Conservation (phyloP, 2,797 vertebrate species). For the Microchirus variegatus region DNA sequence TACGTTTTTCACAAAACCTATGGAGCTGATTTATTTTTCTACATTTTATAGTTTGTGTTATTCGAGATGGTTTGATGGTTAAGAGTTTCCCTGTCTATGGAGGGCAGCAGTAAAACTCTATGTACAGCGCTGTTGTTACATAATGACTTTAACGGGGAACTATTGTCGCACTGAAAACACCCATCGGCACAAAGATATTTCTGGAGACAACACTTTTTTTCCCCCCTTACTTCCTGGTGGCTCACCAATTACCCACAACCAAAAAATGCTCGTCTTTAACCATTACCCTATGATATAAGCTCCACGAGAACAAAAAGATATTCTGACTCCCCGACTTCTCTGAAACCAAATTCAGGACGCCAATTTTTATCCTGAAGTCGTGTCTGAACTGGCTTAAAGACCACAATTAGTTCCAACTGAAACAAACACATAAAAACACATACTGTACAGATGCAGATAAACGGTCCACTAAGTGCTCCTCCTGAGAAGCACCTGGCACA, state of each 20-base stretch:
- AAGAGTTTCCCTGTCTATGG: conserved; percentile 41
- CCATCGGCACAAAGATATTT: conserved; percentile 25
- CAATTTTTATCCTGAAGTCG: conserved; percentile 33
- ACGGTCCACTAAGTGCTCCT: conserved; percentile 38
- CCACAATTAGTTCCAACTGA: conserved; percentile 54
- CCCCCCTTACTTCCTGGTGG: conserved; percentile 3
- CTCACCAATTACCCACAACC: conserved; percentile 29
- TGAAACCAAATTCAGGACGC: conserved; percentile 27
- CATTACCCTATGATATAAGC: conserved; percentile 38
- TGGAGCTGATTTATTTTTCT: conserved; percentile 55
- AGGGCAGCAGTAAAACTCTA: conserved; percentile 55
- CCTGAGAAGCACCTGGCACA: conserved; percentile 77
- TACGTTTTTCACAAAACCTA: conserved; percentile 47
- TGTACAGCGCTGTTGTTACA: conserved; percentile 20
- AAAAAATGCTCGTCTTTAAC: conserved; percentile 31
- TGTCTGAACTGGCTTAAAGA: conserved; percentile 47
- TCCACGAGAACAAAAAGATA: conserved; percentile 19
- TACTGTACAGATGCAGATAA: conserved; percentile 30
- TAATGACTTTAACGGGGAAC: conserved; percentile 27
- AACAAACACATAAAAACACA: conserved; percentile 50
- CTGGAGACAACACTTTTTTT: conserved; percentile 12
- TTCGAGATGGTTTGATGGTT: conserved; percentile 35
- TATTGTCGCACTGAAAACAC: conserved; percentile 33
- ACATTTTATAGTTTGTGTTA: conserved; percentile 51
- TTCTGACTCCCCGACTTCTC: conserved; percentile 17